Conservation (phyloP, 2,888 invertebrate genomes). For the Mythimna pallens region DNA sequence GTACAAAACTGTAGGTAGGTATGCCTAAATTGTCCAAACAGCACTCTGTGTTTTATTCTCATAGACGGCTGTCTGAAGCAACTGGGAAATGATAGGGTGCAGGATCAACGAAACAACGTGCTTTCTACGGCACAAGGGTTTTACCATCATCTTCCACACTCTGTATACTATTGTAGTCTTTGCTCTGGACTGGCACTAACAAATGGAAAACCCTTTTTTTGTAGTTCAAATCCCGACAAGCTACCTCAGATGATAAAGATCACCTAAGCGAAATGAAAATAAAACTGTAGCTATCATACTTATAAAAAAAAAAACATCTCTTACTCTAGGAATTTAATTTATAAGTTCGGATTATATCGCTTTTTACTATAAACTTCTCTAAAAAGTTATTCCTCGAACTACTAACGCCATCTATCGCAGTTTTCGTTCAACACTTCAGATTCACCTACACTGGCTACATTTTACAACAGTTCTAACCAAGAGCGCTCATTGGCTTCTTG, state of each 20-base stretch:
- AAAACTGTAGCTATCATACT: background rate
- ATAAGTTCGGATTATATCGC: background rate
- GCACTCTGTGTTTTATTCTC: background rate
- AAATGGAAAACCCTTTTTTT: background rate
- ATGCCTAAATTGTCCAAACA: too few species aligned
- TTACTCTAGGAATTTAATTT: background rate
- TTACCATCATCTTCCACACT: background rate
- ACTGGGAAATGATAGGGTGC: too few species aligned
- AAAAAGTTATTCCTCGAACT: background rate
- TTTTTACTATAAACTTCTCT: too few species aligned
- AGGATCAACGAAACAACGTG: background rate
- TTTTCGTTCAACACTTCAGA: background rate
- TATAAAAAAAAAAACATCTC: background rate
- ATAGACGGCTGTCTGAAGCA: background rate
- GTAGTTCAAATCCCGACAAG: background rate
- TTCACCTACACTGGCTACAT: background rate
- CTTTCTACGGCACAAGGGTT: background rate
- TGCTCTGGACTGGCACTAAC: background rate
- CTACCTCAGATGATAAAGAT: background rate
- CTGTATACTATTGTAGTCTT: too few species aligned
- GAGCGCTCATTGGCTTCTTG: background rate
- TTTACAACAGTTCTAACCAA: background rate
- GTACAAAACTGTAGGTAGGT: too few species aligned
- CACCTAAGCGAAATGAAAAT: background rate
- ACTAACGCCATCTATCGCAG: slow-evolving; percentile 42